Evolutionary conservation across 2,888 invertebrate genomes (phyloP).

Genomic region (Mechanitis mazaeus): DNA sequence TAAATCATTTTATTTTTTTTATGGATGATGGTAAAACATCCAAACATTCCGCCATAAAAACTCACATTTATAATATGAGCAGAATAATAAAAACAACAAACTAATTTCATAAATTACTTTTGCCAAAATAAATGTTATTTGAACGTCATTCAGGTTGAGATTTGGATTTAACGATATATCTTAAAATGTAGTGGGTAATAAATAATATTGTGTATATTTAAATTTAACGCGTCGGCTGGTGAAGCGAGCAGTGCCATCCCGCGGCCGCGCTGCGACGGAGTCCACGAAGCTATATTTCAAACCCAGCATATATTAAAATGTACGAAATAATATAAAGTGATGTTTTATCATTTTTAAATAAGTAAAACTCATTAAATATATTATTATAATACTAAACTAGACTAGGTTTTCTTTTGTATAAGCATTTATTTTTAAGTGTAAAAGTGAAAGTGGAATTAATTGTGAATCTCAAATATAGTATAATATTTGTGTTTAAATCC

Average conservation of each 20-base stretch:
- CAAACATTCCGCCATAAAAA: background rate
- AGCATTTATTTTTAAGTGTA: background rate
- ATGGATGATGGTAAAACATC: too few species aligned
- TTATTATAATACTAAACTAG: too few species aligned
- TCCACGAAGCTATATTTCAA: slow-evolving; percentile 15
- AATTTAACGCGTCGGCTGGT: slow-evolving; percentile 40
- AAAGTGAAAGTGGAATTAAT: background rate
- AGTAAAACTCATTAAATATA: too few species aligned
- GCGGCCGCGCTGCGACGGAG: slow-evolving; percentile 35
- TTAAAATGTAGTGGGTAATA: slow-evolving; percentile 56
- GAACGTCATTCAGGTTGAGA: slow-evolving; percentile 29
- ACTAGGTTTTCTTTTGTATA: too few species aligned
- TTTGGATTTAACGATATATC: slow-evolving; percentile 53
- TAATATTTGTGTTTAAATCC: slow-evolving; percentile 5
- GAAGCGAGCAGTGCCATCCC: slow-evolving; percentile 44
- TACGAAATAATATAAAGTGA: slow-evolving; percentile 18
- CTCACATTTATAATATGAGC: background rate
- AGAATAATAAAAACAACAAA: slow-evolving; percentile 1
- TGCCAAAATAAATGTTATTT: slow-evolving; percentile 18
- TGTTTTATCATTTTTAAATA: too few species aligned
- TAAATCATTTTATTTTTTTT: too few species aligned
- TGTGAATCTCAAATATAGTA: background rate
- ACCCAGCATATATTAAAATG: slow-evolving; percentile 19
- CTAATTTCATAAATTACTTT: slow-evolving; percentile 7
- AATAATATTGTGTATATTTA: slow-evolving; percentile 60